Conservation (phyloP, 2,797 vertebrate species). For the Channa striata region DNA sequence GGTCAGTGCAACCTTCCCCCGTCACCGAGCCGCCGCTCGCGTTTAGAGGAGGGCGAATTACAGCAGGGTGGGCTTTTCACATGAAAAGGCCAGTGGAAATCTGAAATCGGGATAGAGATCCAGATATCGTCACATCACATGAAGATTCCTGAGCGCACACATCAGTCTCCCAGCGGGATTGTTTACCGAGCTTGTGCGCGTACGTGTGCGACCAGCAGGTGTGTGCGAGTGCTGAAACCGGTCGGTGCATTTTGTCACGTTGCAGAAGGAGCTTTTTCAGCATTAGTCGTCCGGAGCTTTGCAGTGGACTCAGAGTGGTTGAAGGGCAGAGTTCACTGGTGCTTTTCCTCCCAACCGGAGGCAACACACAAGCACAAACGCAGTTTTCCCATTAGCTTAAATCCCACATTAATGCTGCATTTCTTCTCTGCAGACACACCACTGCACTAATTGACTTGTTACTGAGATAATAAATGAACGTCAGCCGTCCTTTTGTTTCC, state of each 20-base stretch:
- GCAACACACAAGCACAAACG: not conserved
- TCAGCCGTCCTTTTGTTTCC: too few relatives aligned
- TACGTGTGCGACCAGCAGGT: conserved; percentile 16
- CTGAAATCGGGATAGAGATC: conserved; percentile 62
- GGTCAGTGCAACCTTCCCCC: conserved; percentile 61
- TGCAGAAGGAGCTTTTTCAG: not conserved
- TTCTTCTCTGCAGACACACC: not conserved
- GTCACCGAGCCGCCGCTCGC: conserved; percentile 55
- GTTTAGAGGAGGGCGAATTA: conserved; percentile 66
- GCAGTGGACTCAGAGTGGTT: not conserved
- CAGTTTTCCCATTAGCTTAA: not conserved
- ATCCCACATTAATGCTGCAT: not conserved
- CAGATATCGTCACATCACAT: conserved; percentile 79
- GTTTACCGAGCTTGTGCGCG: conserved; percentile 33
- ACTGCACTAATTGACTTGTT: too few relatives aligned
- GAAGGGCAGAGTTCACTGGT: too few relatives aligned
- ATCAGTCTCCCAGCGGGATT: conserved; percentile 63
- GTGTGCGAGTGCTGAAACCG: not conserved
- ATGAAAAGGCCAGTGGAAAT: conserved; percentile 75
- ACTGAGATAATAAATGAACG: too few relatives aligned
- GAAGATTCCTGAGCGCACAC: conserved; percentile 70
- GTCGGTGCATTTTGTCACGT: not conserved
- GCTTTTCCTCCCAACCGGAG: not conserved
- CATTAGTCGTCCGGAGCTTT: not conserved
- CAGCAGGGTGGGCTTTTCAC: conserved; percentile 75